Conservation (phyloP, 1,140 invertebrate genomes). For the Lordiphosa stackelbergi region DNA sequence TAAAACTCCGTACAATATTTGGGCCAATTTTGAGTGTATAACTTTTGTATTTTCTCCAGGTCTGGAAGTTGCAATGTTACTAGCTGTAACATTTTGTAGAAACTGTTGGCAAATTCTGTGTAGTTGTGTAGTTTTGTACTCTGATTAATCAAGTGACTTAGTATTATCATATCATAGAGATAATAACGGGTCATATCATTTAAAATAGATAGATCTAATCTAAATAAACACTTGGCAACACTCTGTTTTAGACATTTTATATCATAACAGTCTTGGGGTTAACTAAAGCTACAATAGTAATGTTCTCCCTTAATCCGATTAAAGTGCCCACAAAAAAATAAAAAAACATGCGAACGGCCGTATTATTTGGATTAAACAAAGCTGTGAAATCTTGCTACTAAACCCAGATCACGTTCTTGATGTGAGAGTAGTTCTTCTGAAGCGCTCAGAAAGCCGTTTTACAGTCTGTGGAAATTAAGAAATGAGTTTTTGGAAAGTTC, state of each 20-base stretch:
- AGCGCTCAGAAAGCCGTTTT: no score
- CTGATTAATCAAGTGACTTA: no score
- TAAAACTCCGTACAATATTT: slow-evolving; percentile 43
- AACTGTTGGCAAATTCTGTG: slow-evolving; percentile 1
- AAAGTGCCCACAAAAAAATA: slow-evolving; percentile 51
- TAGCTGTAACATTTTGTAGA: slow-evolving; percentile 20
- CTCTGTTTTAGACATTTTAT: slow-evolving; percentile 19
- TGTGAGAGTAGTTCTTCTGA: no score
- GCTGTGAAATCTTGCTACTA: slow-evolving; percentile 46
- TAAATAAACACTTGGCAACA: neutral
- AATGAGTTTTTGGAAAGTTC: no score
- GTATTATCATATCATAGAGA: neutral
- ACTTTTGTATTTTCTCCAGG: slow-evolving; percentile 15
- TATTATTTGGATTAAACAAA: slow-evolving; percentile 42
- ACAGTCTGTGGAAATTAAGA: no score
- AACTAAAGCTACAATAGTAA: slow-evolving; percentile 58
- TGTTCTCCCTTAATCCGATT: slow-evolving; percentile 19
- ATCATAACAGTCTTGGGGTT: neutral
- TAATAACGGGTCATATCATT: no score
- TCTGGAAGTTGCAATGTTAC: slow-evolving; percentile 13
- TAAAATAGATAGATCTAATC: neutral
- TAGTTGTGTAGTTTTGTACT: no score
- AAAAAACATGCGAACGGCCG: slow-evolving; percentile 41
- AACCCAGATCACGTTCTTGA: no score
- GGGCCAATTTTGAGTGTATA: slow-evolving; percentile 26